These are phyloP conservation scores for Camponotus vicinus DNA, from an alignment of 1,140 invertebrate species.

Conservation along the genomic window DNA sequence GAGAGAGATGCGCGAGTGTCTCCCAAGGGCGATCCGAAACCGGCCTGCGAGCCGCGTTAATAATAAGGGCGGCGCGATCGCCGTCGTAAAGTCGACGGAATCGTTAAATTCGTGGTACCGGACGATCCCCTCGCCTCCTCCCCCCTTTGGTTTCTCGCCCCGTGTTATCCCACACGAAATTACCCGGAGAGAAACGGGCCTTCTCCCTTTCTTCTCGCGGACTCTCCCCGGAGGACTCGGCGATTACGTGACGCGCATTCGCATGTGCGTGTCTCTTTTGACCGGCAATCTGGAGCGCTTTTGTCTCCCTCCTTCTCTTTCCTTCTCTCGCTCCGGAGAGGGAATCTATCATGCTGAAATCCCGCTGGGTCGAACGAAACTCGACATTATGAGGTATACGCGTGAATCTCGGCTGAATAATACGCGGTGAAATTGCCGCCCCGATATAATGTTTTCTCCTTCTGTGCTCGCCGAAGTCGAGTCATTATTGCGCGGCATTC, in stretches of 20 bases:
- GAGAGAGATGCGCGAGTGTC: constrained; percentile 54
- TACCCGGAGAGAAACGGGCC: constrained; percentile 10
- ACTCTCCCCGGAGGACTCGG: constrained; percentile 15
- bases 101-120: constrained; percentile 74
- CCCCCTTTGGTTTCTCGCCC: not conserved
- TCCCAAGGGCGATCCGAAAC: constrained; percentile 73
- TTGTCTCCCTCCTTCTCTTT: not conserved
- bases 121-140: not conserved
- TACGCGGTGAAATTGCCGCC: constrained; percentile 42
- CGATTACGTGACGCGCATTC: constrained; percentile 40
- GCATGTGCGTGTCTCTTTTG: constrained; percentile 45
- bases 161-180: constrained; percentile 54
- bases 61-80: constrained; percentile 73
- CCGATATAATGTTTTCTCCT: constrained; percentile 20
- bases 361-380: constrained; percentile 42
- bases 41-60: constrained; percentile 61
- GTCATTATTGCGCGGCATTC: constrained; percentile 29
- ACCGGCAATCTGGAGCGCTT: constrained; percentile 29
- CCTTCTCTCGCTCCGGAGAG: constrained; percentile 8
- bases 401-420: constrained; percentile 37
- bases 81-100: constrained; percentile 72
- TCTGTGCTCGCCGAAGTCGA: constrained; percentile 20
- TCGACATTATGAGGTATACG: constrained; percentile 19
- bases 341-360: constrained; percentile 34
- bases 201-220: constrained; percentile 49